Evolutionary conservation across 2,888 invertebrate genomes (phyloP), one percentile per base, ranked within the genome.

Genomic region (Ichneumoninae sp.): DNA sequence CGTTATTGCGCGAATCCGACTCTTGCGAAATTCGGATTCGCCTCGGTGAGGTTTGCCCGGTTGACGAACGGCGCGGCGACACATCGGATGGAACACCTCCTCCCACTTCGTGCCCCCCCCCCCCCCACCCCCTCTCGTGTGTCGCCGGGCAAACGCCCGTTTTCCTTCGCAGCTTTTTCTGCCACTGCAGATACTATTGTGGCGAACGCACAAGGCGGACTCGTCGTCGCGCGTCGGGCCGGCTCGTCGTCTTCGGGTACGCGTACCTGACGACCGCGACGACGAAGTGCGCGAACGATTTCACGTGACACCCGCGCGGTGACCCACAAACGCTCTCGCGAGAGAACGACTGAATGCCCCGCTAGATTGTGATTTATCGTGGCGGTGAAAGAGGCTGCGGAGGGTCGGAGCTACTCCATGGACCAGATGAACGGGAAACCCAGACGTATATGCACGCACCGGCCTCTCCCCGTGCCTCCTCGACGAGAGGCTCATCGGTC

Each of bases 301-400:
- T 89, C 85, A 85, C 88, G 78, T 87, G 88, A 87, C 89, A 89
- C 86, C 86, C 87, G 87, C 86, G 69, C 77, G 75, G 77, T 90
- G 89, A 90, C 89, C 89, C 88, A 89, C 87, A 88, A 89, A 88
- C 83, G 80, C 22, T 74, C 79, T 57, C 54, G 52, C 70, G 75
- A 76, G 81, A 82, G 16, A 47, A 47, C 65, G 71, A 86, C 85
- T 88, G 88, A 90, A 90, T 89, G 88, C 88, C 71, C 79, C 88
- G 85, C 89, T 88, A 89, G 90, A 90, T 90, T 90, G 89, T 90
- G 89, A 90, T 90, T 90, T 89, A 90, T 89, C 88, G 87, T 85
- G 82, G 83, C 87, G 83, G 85, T 87, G 88, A 89, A 87, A 88
- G 83, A 86, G 85, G 69, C 78, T 76, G 57, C 71, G 81, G 80